phyloP scores from a whole-genome alignment of 1,140 invertebrate species.

The Drosophila ficusphila region DNA sequence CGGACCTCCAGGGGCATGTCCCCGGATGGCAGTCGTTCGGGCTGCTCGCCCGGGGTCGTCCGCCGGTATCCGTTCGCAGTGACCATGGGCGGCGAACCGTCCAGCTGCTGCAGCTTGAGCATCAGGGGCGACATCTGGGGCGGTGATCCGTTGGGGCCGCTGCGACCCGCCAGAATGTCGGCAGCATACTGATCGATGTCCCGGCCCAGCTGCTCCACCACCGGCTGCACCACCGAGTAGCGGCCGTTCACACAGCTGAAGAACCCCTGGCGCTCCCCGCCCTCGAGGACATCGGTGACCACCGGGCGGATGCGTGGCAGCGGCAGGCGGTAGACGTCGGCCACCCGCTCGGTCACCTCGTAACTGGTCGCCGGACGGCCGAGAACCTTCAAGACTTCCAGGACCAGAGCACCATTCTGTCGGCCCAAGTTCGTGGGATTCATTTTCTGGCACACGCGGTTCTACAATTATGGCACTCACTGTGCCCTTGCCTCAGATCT shows the following conservation, averaged over 20 bases:
- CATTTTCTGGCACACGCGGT: constrained; percentile 32
- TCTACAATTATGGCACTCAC: not conserved
- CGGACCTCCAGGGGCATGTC: constrained; percentile 48
- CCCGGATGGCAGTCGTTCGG: constrained; percentile 47
- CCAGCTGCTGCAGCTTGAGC: constrained; percentile 60
- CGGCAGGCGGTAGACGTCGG: constrained; percentile 54
- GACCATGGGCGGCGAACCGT: constrained; percentile 45
- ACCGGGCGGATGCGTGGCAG: constrained; percentile 53
- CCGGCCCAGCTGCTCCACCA: constrained; percentile 56
- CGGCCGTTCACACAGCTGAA: constrained; percentile 39
- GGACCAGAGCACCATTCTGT: constrained; percentile 63
- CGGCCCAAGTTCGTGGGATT: constrained; percentile 66
- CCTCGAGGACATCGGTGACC: constrained; percentile 51
- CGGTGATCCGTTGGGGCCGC: not conserved
- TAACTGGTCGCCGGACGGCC: constrained; percentile 59
- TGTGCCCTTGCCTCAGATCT: too few species aligned
- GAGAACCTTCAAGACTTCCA: constrained; percentile 62
- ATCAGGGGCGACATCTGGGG: constrained; percentile 59
- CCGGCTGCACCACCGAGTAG: constrained; percentile 42
- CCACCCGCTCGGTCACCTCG: constrained; percentile 55
- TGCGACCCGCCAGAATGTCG: constrained; percentile 34
- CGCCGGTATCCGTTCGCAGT: not conserved
- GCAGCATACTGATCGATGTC: constrained; percentile 65
- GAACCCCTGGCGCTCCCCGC: constrained; percentile 46
- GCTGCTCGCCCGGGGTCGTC: constrained; percentile 39